phyloP scores from a whole-genome alignment of 1,140 invertebrate species.

The Zophobas morio region DNA sequence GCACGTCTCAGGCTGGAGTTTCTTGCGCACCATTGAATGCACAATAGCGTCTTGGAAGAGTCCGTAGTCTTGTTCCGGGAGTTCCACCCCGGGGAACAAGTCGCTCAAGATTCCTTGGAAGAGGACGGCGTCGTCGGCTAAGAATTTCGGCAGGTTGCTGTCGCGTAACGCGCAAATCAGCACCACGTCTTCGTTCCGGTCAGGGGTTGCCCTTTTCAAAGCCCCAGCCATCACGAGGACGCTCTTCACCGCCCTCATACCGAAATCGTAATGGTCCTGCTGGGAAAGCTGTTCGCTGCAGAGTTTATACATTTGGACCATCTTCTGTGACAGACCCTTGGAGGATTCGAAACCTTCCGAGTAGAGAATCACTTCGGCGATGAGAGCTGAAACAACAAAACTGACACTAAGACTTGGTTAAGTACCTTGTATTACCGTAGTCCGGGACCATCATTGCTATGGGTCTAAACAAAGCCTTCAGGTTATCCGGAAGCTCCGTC shows the following conservation, averaged over 20 bases:
- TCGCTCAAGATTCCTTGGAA: conserved; percentile 90
- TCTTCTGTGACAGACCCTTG: conserved; percentile 88
- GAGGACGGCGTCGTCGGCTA: conserved; percentile 86
- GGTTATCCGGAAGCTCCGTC: conserved; percentile 86
- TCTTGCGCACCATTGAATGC: conserved; percentile 70
- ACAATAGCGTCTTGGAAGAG: conserved; percentile 75
- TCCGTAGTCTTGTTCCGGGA: conserved; percentile 86
- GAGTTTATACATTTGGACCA: conserved; percentile 93
- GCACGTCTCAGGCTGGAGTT: conserved; percentile 75
- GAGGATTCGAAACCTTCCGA: conserved; percentile 93
- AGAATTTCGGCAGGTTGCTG: conserved; percentile 94
- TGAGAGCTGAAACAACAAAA: conserved; percentile 75
- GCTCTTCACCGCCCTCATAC: conserved; percentile 85
- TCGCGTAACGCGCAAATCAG: conserved; percentile 88
- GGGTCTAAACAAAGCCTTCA: conserved; percentile 89
- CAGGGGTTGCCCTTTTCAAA: conserved; percentile 87
- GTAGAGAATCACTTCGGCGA: conserved; percentile 93
- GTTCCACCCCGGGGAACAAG: conserved; percentile 87
- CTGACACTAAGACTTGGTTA: not conserved
- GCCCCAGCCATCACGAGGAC: conserved; percentile 89
- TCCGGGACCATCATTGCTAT: conserved; percentile 96
- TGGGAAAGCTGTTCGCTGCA: conserved; percentile 94
- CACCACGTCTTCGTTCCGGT: conserved; percentile 85
- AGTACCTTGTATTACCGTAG: conserved; percentile 74
- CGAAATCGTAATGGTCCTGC: conserved; percentile 95